phyloP scores from a whole-genome alignment of 2,797 vertebrate genomes.

The Petrocephalus schoutedeni region DNA sequence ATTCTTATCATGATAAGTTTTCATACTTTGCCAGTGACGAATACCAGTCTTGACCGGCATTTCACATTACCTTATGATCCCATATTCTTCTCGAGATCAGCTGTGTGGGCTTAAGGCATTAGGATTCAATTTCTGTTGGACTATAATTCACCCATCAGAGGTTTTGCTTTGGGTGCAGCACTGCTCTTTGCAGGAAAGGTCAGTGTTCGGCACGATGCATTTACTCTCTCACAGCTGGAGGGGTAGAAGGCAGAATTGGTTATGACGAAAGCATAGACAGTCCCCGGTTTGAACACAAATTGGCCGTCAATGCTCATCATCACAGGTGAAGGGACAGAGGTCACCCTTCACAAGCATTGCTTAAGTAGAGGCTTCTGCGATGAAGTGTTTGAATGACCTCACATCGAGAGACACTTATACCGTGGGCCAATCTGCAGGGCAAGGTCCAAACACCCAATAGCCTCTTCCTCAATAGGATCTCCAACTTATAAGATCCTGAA shows the following conservation, averaged over 20 bases:
- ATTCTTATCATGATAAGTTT: conserved; percentile 21
- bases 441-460: conserved; percentile 43
- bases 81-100: conserved; percentile 22
- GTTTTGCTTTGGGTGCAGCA: conserved; percentile 47
- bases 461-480: conserved; percentile 45
- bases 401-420: conserved; percentile 30
- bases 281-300: not conserved
- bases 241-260: conserved; percentile 37
- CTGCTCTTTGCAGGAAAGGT: conserved; percentile 61
- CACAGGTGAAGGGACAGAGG: not conserved
- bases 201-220: conserved; percentile 53
- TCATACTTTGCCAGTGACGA: conserved; percentile 35
- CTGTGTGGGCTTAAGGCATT: conserved; percentile 45
- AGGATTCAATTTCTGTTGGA: conserved; percentile 51
- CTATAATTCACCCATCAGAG: conserved; percentile 52
- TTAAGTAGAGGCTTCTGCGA: not conserved
- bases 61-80: conserved; percentile 33
- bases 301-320: not conserved
- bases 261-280: conserved; percentile 22
- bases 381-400: conserved; percentile 30
- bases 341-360: not conserved
- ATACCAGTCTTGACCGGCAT: conserved; percentile 32
- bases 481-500: conserved; percentile 58
- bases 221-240: conserved; percentile 57
- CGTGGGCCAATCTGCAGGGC: conserved; percentile 38